phyloP scores from a whole-genome alignment of 2,113 vertebrate species.

The Dermatemys mawii region DNA sequence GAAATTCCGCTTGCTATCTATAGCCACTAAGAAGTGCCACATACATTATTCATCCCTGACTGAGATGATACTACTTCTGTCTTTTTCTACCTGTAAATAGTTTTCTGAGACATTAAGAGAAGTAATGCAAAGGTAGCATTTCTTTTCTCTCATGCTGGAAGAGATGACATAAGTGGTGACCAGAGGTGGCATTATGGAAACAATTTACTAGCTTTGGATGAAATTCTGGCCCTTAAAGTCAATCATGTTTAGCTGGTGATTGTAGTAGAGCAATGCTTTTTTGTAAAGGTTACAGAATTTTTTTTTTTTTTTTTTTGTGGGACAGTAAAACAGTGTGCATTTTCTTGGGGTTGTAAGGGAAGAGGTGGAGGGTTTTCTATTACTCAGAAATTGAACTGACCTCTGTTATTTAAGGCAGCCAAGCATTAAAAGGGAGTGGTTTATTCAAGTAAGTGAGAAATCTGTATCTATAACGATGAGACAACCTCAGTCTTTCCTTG shows the following conservation, averaged over 20 bases:
- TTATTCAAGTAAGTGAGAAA: neutral
- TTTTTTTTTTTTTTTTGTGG: slow-evolving; percentile 11
- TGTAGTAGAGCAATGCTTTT: neutral
- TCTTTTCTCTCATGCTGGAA: neutral
- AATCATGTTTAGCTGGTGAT: neutral
- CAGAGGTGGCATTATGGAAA: neutral
- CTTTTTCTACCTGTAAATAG: neutral
- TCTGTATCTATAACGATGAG: neutral
- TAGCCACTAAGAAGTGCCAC: neutral
- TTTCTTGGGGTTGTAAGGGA: neutral
- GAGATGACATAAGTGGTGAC: neutral
- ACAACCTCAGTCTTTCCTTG: neutral
- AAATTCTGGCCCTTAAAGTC: neutral
- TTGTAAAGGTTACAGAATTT: neutral
- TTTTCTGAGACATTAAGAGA: neutral
- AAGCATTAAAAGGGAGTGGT: neutral
- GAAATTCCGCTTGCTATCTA: neutral
- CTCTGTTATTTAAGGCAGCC: neutral
- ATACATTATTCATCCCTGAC: neutral
- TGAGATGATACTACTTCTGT: neutral
- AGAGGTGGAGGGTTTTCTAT: neutral
- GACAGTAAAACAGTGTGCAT: neutral
- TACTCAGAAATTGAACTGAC: neutral
- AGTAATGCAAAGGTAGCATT: neutral
- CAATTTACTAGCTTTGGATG: neutral